Evolutionary conservation across 2,113 vertebrate genomes (phyloP), one percentile per base, ranked within the genome.

Genomic region (Acrocephalus kingi): DNA sequence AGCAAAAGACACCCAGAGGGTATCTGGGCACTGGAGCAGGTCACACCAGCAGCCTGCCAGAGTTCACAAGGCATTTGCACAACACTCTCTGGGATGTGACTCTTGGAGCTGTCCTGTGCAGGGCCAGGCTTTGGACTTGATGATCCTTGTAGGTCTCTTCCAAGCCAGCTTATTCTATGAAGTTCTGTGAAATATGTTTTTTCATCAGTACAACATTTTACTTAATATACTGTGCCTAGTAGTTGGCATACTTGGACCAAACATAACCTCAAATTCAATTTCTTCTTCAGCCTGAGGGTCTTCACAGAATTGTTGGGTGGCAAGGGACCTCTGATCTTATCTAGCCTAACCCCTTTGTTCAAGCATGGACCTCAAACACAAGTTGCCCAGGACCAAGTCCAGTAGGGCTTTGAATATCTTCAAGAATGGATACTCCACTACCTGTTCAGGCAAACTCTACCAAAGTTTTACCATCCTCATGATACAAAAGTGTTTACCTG

Each of bases 271-370:
- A 84, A 14, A 51, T 66, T 78, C 55, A 18, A 67, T 58, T 84
- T 84, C 13, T 61, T 74, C n/a, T 51, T 78, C 25, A 58, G 22
- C 11, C 30, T 20, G 14, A 51, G 30, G 3, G 5, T 41, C 68
- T 94, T 82, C 20, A 68, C 7, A 84, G 39, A 73, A 54, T 33
- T 37, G 4, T 30, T 63, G 59, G 13, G 3, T 75, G 17, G 16
- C 33, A 85, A 79, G 24, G 8, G 13, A 75, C 7, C 3, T 54
- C n/a, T 85, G 48, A 45, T 25, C 22, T 85, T 22, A 18, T 31
- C 10, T 63, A 31, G 16, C 48, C 24, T 16, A 82, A 49, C 4
- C 1, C 10, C 8, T 6, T 9, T 3, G 0, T 28, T 72, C 43
- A 76, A 55, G 23, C 9, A 18, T 23, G 23, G 33, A 75, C 8